A percentile compares a stretch with the other conserved stretches of the same genome.
These are phyloP conservation scores for Erethizon dorsatum DNA, from an alignment of 2,797 vertebrate species.

Conservation along the genomic window DNA sequence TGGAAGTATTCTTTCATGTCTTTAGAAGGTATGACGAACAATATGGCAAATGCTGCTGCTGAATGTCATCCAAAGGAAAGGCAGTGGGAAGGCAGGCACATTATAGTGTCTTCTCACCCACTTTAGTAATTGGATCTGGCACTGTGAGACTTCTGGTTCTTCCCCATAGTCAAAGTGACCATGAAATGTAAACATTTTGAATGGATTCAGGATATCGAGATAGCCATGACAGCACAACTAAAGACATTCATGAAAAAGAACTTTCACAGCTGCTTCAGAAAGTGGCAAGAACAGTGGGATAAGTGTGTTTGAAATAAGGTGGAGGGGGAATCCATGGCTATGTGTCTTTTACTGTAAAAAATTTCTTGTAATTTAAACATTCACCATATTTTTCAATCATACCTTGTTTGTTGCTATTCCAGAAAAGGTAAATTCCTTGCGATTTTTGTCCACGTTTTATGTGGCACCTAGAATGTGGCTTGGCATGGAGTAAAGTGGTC, in stretches of 20 bases:
- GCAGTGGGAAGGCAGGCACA: too few relatives aligned
- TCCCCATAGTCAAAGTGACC: neutral
- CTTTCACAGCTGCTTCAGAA: neutral
- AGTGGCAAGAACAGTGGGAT: neutral
- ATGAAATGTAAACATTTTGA: neutral
- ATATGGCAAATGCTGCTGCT: neutral
- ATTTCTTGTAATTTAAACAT: neutral
- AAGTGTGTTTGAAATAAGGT: neutral
- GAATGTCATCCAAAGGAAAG: neutral
- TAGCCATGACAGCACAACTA: neutral
- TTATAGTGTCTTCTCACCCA: neutral
- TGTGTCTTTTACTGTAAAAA: neutral
- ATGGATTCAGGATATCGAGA: neutral
- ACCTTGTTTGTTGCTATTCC: neutral
- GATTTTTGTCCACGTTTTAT: constrained; percentile 9
- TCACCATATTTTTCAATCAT: neutral
- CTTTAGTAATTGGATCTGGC: neutral
- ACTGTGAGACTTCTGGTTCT: neutral
- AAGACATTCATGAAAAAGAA: neutral
- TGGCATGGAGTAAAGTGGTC: neutral
- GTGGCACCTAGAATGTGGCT: constrained; percentile 24
- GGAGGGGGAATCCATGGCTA: neutral
- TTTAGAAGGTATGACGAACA: neutral
- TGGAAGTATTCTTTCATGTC: neutral
- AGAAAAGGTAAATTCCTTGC: neutral